Evolutionary conservation across 2,113 vertebrate genomes (phyloP), one percentile per base, ranked within the genome.

Genomic region (Thunnus thynnus): DNA sequence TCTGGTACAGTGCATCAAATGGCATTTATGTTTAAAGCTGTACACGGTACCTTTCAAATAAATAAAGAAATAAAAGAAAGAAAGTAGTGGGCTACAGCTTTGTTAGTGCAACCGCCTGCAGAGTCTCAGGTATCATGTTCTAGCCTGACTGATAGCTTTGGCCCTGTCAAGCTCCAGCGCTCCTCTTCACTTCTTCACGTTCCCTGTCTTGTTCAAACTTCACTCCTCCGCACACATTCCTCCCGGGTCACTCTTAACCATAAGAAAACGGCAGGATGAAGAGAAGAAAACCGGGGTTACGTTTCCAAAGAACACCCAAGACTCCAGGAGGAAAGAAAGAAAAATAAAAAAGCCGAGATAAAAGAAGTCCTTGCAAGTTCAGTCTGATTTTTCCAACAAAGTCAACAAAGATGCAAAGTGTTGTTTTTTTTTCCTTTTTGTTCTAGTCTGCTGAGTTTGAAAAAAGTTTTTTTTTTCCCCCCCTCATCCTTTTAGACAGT

Each of bases 101-200:
- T 91, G 89, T 91, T 89, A 78, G 83, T 20, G 51, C 70, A 79
- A 70, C 72, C 72, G 68, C 87, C 86, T 36, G 63, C 66, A 36
- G 72, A 75, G 78, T 88, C 86, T 81, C 81, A 87, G 78, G 86
- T 92, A 84, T 92, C 92, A 46, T 67, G 78, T 80, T 86, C 52
- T 36, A 66, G 78, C 22, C 87, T 67, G 84, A 86, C 65, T 86
- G 91, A 93, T 90, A 76, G 83, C 87, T 89, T 89, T 86, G 89
- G 82, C 76, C 88, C 32, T 65, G 88, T 91, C 90, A 88, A 84
- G 91, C 89, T 93, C 88, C 80, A 60, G 61, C 8, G 51, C 89
- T 79, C 76, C 64, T 91, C 85, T 84, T 84, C 50, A 55, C 17
- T 51, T 75, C 82, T 61, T 64, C 68, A 7, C 56, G 2, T 75